Evolutionary conservation across 2,113 vertebrate species (phyloP), one percentile per base, ranked within the genome.

Genomic region (Ctenodactylus gundi): DNA sequence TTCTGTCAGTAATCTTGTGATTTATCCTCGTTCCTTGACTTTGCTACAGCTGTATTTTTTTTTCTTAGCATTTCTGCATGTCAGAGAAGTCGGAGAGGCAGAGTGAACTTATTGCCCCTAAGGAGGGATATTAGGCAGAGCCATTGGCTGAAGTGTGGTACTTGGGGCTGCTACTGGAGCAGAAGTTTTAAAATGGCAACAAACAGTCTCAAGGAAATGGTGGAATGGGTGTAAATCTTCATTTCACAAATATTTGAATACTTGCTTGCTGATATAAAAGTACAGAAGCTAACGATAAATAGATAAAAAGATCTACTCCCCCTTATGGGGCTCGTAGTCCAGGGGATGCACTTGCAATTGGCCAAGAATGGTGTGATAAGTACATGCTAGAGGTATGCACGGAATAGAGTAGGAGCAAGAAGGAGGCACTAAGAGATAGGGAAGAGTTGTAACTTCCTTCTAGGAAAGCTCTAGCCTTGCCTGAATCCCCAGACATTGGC

Each of bases 211-310:
- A 46, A 31, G 44, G 62, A 39, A 92, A 65, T 81, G 41, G 64
- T 49, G n/a, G 60, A 68, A 39, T 72, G 6, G 41, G 23, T 53
- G 46, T 77, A 46, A 41, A 46, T 3, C 20, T 76, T 76, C 10
- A 87, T 87, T 87, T 55, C 81, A 90, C 41, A 70, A 73, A 62
- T 86, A 55, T 46, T 68, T 88, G 44, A 96, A n/a, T 82, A 65
- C 29, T 34, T 77, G 27, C 36, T 34, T 46, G 39, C 65, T 34
- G 44, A 29, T 85, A 76, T 49, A 77, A 57, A 82, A 55, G 41
- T 39, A 36, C 17, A 78, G 65, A 80, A 14, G 65, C 44, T 82
- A 62, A 93, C 88, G 53, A 77, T 75, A 72, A 11, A 73, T 20
- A 78, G 29, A 88, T 81, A 25, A 76, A 77, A 93, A 72, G 27